Conservation (phyloP, 2,797 vertebrate genomes). For the Pangasius sanitwongsei region DNA sequence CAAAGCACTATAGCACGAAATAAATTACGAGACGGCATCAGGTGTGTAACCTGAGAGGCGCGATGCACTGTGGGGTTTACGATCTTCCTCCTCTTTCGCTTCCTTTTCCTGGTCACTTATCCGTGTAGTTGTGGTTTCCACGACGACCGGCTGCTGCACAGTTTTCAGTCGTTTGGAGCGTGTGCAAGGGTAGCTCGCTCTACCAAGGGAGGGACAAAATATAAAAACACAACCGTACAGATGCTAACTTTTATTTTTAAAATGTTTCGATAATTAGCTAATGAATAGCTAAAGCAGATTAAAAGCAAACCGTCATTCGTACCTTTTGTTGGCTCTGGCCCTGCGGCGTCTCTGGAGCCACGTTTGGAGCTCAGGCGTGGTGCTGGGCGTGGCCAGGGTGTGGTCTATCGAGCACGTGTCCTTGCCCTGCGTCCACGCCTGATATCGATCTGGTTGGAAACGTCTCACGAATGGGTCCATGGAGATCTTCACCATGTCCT, state of each 20-base stretch:
- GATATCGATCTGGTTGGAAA: conserved; percentile 93
- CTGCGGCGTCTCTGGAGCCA: conserved; percentile 86
- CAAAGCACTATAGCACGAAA: neutral
- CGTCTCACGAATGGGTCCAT: conserved; percentile 96
- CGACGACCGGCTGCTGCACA: conserved; percentile 74
- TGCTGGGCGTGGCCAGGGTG: conserved; percentile 83
- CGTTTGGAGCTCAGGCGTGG: conserved; percentile 86
- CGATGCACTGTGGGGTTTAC: conserved; percentile 67
- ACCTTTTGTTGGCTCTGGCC: conserved; percentile 76
- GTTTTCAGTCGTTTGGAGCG: conserved; percentile 88
- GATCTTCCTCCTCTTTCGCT: conserved; percentile 68
- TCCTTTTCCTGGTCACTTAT: conserved; percentile 59
- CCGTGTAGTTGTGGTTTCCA: conserved; percentile 63
- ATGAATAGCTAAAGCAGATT: neutral
- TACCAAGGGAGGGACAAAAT: conserved; percentile 60
- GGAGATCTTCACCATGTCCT: conserved; percentile 96
- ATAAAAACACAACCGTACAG: neutral
- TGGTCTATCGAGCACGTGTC: conserved; percentile 89
- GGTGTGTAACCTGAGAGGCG: conserved; percentile 65
- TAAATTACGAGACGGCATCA: neutral
- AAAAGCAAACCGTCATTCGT: conserved; percentile 23
- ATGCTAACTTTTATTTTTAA: neutral
- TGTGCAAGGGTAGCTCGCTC: conserved; percentile 79
- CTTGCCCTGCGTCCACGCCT: conserved; percentile 92
- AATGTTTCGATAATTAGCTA: neutral